Percentiles rank a stretch among this genome's conserved stretches.
Conservation (phyloP, 2,797 vertebrate genomes). For the Phrynocephalus forsythii region DNA sequence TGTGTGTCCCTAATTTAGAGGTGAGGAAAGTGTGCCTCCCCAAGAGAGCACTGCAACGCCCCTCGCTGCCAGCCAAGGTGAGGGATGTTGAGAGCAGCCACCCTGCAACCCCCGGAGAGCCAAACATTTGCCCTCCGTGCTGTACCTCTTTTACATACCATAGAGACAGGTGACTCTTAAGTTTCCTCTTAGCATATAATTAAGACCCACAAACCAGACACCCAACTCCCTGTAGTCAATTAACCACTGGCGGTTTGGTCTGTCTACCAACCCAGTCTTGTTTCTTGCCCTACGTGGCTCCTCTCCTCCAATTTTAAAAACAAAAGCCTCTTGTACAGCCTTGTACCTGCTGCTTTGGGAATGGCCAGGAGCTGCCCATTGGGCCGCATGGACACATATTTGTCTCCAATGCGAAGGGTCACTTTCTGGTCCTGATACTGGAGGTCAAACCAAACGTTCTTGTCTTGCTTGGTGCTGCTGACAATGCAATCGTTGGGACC, state of each 20-base stretch:
- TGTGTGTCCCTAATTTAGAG: neutral
- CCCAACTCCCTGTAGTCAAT: neutral
- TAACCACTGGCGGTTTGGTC: neutral
- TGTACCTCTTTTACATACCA: too few relatives aligned
- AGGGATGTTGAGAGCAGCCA: neutral
- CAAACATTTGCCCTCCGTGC: neutral
- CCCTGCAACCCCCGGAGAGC: neutral
- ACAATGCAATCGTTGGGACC: slow-evolving; percentile 31
- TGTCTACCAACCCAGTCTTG: neutral
- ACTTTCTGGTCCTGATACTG: slow-evolving; percentile 48
- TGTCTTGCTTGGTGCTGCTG: slow-evolving; percentile 30
- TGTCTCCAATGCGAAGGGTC: slow-evolving; percentile 36
- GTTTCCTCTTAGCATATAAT: neutral
- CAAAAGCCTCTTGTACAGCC: neutral
- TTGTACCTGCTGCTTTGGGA: slow-evolving; percentile 41
- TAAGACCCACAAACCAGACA: neutral
- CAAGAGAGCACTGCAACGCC: neutral
- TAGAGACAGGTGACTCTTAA: neutral
- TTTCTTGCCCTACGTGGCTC: too few relatives aligned
- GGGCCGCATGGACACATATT: slow-evolving; percentile 39
- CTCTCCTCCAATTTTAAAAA: neutral
- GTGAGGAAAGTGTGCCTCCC: neutral
- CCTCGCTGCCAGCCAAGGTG: neutral
- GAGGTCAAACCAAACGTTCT: slow-evolving; percentile 51
- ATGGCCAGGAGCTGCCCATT: slow-evolving; percentile 46